These are phyloP conservation scores for Columba guinea DNA, from an alignment of 2,797 vertebrate species.

Conservation along the genomic window DNA sequence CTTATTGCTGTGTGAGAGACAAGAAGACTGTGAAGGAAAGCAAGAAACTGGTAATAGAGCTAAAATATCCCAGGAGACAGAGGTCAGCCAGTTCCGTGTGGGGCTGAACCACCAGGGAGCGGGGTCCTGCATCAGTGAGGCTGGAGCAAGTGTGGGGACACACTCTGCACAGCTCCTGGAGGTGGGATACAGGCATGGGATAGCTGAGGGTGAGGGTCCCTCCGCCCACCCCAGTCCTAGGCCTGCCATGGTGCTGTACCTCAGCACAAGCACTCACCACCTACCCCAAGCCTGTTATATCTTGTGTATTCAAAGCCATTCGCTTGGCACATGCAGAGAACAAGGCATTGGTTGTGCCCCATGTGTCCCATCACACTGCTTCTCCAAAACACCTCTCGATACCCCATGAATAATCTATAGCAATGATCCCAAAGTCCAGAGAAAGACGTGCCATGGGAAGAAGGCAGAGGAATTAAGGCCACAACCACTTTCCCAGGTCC, in stretches of 20 bases:
- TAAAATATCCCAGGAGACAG: background rate
- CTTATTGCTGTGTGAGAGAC: background rate
- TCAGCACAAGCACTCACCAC: background rate
- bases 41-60: background rate
- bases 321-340: background rate
- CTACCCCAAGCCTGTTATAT: background rate
- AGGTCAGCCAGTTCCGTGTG: background rate
- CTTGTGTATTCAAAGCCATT: background rate
- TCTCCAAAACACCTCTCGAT: background rate
- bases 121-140: background rate
- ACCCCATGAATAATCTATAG: background rate
- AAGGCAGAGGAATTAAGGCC: background rate
- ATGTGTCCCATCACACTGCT: background rate
- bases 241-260: background rate
- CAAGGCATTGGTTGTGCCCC: fast-evolving
- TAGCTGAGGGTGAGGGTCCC: background rate
- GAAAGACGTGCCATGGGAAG: background rate
- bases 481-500: background rate
- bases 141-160: fast-evolving
- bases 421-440: background rate
- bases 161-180: background rate
- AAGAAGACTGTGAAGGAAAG: background rate
- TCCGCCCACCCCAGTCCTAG: background rate
- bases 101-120: background rate
- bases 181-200: background rate